Base-by-base conservation (phyloP, 2,888 invertebrate species). In the Tetramorium bicarinatum region DNA sequence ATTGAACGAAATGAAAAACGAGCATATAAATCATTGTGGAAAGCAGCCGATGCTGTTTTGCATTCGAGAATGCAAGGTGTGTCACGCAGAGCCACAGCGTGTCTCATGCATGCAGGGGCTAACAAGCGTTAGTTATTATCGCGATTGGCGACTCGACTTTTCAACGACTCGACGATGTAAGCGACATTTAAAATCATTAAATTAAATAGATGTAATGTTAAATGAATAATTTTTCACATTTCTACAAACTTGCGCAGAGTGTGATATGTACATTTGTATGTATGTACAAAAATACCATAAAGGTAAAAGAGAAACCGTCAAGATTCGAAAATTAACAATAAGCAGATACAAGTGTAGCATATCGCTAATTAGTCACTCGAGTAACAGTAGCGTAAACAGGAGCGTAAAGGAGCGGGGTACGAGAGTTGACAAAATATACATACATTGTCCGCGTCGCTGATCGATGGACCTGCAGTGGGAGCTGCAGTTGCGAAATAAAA, bases 401-500 rank as follows among this genome's bases (percentile, higher is more conserved):
- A 0, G 54, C 21, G 7, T 38, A n/a, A 64, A 41, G 8, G 18
- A n/a, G 41, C 25, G 41, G 54, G 4, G n/a, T 41, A 41, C 15
- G n/a, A 67, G 6, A 44, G 9, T 44, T 41, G 44, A 67, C 29
- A 67, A 67, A 67, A 56, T 41, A 18, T 15, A 52, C 7, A 15
- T 52, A 64, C 25, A 72, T 21, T 21, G 21, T 21, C 18, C 66
- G 59, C 82, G 75, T 62, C 59, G 34, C 15, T 81, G 80, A 88
- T 88, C 85, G 88, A 87, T 87, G 54, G 85, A 88, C 84, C 85
- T 76, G 85, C 85, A 85, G 87, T 79, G 67, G 2, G 13, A 85
- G 64, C 83, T 87, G 88, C 84, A 83, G 83, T 34, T 84, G 72
- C 61, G 69, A 84, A 87, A 83, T 84, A 88, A 89, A 87, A 88